Conservation (phyloP, 2,113 vertebrate species). For the Eulemur rufifrons region DNA sequence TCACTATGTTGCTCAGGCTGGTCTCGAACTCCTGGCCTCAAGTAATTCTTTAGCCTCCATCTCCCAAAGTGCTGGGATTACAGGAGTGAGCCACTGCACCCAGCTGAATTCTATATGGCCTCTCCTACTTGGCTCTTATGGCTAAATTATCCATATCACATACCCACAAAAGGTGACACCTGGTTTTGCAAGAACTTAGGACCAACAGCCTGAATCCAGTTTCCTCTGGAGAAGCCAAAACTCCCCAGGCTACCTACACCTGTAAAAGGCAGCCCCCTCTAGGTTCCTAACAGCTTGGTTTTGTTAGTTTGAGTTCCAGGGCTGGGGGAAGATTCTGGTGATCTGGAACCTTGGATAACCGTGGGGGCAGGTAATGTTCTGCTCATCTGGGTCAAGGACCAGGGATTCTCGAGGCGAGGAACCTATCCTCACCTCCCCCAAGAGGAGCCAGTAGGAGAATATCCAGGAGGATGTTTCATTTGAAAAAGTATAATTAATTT, state of each 20-base stretch:
- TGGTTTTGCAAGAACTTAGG: slow-evolving; percentile 41
- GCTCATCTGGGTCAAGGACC: neutral
- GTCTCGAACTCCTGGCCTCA: too few species aligned
- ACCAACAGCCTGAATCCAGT: neutral
- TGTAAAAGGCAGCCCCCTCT: neutral
- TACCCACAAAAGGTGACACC: neutral
- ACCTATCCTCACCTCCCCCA: neutral
- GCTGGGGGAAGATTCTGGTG: neutral
- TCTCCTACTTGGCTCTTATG: neutral
- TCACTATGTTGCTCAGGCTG: too few species aligned
- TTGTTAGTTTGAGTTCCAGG: neutral
- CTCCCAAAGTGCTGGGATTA: too few species aligned
- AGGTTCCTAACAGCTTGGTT: neutral
- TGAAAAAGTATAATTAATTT: slow-evolving; percentile 14
- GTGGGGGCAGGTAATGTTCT: neutral
- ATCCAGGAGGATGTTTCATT: neutral
- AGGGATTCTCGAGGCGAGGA: neutral
- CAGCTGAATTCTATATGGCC: neutral
- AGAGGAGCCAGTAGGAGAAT: neutral
- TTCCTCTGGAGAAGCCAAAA: slow-evolving; percentile 7
- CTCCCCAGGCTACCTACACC: neutral
- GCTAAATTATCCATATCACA: neutral
- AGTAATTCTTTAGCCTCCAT: too few species aligned
- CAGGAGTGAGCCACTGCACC: too few species aligned
- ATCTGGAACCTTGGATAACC: neutral